Percentiles rank a stretch among this genome's conserved stretches.
phyloP scores from a whole-genome alignment of 2,113 vertebrate species.

The Clarias gariepinus region DNA sequence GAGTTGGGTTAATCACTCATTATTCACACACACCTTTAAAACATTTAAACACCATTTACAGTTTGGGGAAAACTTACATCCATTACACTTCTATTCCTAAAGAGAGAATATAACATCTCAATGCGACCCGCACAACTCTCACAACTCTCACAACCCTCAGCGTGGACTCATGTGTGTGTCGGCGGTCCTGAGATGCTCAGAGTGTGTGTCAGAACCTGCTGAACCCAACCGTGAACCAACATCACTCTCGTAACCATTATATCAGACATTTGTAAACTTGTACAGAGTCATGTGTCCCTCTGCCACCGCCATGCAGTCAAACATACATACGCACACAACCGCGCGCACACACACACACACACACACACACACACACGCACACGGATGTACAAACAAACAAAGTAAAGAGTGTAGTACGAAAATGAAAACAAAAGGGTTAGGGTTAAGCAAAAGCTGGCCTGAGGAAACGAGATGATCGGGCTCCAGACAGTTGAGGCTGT shows the following conservation, averaged over 20 bases:
- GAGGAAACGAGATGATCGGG: slow-evolving; percentile 24
- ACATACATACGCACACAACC: slow-evolving; percentile 3
- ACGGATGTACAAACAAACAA: slow-evolving; percentile 10
- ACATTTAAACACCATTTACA: neutral
- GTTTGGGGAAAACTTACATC: neutral
- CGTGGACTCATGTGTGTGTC: neutral
- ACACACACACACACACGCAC: neutral
- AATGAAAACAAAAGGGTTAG: slow-evolving; percentile 1
- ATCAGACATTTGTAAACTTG: neutral
- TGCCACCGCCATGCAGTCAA: neutral
- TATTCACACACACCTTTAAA: slow-evolving; percentile 49
- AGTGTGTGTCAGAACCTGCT: neutral
- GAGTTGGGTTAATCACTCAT: slow-evolving; percentile 73
- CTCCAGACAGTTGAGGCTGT: slow-evolving; percentile 69
- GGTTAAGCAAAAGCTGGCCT: slow-evolving; percentile 19
- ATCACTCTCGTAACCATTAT: neutral
- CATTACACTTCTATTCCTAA: neutral
- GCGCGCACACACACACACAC: slow-evolving; percentile 7
- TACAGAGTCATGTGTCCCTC: slow-evolving; percentile 17
- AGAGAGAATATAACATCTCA: neutral
- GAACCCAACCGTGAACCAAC: neutral
- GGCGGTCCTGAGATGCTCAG: neutral
- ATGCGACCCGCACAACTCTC: neutral
- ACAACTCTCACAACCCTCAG: neutral
- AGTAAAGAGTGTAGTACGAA: neutral